Conservation (phyloP, 2,797 vertebrate species). For the Sebastes diaconus region DNA sequence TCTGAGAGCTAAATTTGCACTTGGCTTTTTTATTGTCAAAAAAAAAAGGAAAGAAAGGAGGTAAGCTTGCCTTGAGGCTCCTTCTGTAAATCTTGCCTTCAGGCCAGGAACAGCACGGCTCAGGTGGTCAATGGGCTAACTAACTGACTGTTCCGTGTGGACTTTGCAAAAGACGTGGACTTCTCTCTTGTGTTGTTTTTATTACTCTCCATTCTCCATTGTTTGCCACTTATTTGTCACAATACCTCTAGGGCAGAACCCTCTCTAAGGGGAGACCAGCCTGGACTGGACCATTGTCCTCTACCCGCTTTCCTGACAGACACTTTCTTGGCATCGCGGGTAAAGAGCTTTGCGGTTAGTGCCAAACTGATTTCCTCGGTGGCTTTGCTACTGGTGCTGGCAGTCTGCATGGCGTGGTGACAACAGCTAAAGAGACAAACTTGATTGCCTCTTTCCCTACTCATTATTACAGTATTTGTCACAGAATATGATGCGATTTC, state of each 20-base stretch:
- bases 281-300: constrained; percentile 56
- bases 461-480: constrained; percentile 69
- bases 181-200: constrained; percentile 31
- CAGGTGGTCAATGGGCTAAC: constrained; percentile 46
- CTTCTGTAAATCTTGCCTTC: constrained; percentile 20
- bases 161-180: constrained; percentile 4
- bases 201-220: constrained; percentile 37
- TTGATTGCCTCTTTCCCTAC: constrained; percentile 59
- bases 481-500: constrained; percentile 57
- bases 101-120: constrained; percentile 8
- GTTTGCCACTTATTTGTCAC: constrained; percentile 52
- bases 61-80: constrained; percentile 14
- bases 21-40: not conserved
- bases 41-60: not conserved
- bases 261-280: constrained; percentile 24
- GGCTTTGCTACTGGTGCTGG: constrained; percentile 64
- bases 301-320: constrained; percentile 47
- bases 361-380: constrained; percentile 76
- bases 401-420: constrained; percentile 59
- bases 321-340: constrained; percentile 65
- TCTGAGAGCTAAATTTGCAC: not conserved
- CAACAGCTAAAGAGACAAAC: constrained; percentile 69
- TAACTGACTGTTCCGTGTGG: constrained; percentile 3
- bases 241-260: constrained; percentile 19
- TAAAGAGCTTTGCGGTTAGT: constrained; percentile 67